A percentile compares a stretch with the other conserved stretches of the same genome.
Evolutionary conservation across 2,113 vertebrate genomes (phyloP).

Genomic region (Collichthys lucidus): DNA sequence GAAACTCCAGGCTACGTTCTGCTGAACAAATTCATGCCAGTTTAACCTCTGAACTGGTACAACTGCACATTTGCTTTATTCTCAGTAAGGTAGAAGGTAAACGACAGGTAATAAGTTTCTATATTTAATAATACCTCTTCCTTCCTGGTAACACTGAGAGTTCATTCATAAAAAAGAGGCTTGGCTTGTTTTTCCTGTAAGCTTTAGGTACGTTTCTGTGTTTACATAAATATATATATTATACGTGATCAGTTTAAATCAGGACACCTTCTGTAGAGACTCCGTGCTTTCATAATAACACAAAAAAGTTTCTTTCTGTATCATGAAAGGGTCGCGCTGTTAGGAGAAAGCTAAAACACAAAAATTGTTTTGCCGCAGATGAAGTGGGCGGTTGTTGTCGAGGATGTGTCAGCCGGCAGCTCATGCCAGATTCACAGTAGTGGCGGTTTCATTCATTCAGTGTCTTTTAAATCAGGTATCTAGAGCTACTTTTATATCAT

Average conservation of each 20-base stretch:
- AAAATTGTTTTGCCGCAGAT: conserved; percentile 12
- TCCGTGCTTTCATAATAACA: background rate
- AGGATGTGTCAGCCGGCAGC: conserved; percentile 10
- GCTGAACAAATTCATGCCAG: background rate
- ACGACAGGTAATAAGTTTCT: no score
- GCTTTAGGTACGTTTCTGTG: conserved; percentile 13
- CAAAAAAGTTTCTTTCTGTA: background rate
- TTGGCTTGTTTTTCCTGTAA: background rate
- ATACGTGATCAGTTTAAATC: background rate
- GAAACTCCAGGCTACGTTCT: conserved; percentile 11
- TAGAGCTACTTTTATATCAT: background rate
- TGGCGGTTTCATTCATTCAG: conserved; percentile 17
- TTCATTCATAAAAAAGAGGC: background rate
- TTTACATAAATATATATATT: no score
- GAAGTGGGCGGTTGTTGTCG: conserved; percentile 30
- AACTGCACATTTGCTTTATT: background rate
- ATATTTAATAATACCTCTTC: background rate
- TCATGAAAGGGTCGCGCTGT: conserved; percentile 13
- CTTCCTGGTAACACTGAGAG: background rate
- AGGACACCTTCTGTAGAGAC: background rate
- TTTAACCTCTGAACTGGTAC: background rate
- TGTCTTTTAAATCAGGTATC: background rate
- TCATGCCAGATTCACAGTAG: conserved; percentile 26
- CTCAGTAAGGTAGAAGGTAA: no score
- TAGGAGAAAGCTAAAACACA: conserved; percentile 5